Evolutionary conservation across 2,113 vertebrate species (phyloP).

Genomic region (Crocuta crocuta): DNA sequence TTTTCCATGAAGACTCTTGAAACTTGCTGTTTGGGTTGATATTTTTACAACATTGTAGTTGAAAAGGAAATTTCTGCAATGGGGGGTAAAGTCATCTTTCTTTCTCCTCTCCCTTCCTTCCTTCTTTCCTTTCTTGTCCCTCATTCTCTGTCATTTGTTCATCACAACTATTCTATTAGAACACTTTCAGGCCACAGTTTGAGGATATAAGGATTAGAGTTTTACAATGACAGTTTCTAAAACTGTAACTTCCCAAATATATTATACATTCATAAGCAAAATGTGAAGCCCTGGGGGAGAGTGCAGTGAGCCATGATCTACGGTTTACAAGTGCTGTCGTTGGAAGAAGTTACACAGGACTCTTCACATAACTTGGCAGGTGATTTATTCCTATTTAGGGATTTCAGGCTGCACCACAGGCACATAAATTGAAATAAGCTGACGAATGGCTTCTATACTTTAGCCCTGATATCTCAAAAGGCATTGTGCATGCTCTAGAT

Average conservation of each 20-base stretch:
- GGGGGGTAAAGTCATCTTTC: neutral
- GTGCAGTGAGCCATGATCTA: constrained; percentile 48
- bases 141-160: neutral
- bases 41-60: constrained; percentile 11
- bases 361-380: neutral
- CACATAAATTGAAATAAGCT: constrained; percentile 66
- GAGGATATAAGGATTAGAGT: neutral
- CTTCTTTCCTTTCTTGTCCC: neutral
- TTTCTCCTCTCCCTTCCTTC: neutral
- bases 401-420: neutral
- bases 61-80: neutral
- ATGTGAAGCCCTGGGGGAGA: constrained; percentile 27
- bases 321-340: constrained; percentile 54
- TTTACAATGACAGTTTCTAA: constrained; percentile 53
- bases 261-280: constrained; percentile 72
- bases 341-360: constrained; percentile 34
- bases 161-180: neutral
- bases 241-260: constrained; percentile 56
- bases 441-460: constrained; percentile 58
- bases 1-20: neutral
- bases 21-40: constrained; percentile 3
- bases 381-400: constrained; percentile 69
- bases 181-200: neutral
- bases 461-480: constrained; percentile 16
- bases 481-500: neutral